Conservation (phyloP, 2,113 vertebrate species). For the Melospiza georgiana region DNA sequence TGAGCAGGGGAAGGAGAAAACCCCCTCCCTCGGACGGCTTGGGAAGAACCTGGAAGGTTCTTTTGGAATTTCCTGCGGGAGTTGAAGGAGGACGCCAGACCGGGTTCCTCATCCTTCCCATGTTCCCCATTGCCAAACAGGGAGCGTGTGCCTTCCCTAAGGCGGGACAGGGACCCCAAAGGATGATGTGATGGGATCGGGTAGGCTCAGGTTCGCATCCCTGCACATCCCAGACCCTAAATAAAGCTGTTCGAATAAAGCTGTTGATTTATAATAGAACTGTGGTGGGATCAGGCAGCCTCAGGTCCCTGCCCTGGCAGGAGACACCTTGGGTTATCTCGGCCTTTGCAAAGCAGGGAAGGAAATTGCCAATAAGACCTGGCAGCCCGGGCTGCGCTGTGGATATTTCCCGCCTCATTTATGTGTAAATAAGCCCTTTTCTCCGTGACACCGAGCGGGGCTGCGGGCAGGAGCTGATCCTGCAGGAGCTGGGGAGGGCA, state of each 20-base stretch:
- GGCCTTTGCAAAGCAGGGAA: not conserved
- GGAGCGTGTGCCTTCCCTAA: not conserved
- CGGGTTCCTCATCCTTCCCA: not conserved
- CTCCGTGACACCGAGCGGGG: not conserved
- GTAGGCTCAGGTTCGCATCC: fast-evolving
- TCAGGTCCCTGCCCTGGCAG: too few relatives aligned
- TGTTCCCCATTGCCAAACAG: not conserved
- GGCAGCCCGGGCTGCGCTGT: not conserved
- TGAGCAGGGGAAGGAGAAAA: not conserved
- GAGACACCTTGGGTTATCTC: not conserved
- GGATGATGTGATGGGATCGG: fast-evolving
- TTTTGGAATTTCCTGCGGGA: not conserved
- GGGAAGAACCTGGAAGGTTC: conserved; percentile 18
- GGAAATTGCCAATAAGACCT: not conserved
- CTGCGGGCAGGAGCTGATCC: not conserved
- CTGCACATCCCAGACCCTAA: not conserved
- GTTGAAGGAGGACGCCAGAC: not conserved
- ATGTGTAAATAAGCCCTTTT: conserved; percentile 40
- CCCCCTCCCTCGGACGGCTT: not conserved
- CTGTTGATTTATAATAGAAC: not conserved
- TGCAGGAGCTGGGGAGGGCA: fast-evolving
- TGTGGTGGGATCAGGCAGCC: fast-evolving
- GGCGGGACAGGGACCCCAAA: fast-evolving
- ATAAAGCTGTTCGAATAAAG: not conserved
- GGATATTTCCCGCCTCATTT: not conserved